Evolutionary conservation across 2,797 vertebrate genomes (phyloP), one percentile per base, ranked within the genome.

Genomic region (Cirrhinus molitorella): DNA sequence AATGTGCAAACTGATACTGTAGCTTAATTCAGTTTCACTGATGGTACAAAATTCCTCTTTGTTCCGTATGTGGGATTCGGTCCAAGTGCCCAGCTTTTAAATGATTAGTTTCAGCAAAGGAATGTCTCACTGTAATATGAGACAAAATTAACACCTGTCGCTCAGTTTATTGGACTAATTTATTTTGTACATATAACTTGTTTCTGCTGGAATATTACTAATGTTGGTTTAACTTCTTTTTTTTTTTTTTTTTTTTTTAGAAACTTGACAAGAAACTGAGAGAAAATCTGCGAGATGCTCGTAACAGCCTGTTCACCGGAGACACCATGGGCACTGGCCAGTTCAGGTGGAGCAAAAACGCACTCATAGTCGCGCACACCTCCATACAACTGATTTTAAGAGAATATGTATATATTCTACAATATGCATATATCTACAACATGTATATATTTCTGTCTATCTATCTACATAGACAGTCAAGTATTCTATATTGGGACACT

Each of bases 191-290:
- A 19, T 73, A 53, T 81, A 47, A 25, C 53, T 34, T 0, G 3
- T 45, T 76, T 67, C 40, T 77, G 45, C 73, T 70, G 37, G 19
- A 70, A 77, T 77, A 78, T 78, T 51, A 55, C 19, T 31, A n/a
- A 65, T 71, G n/a, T 67, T 70, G 53, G 40, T 79, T 51, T 49
- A 17, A 37, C 63, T 4, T 51, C 84, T 86, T 82, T 81, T 34
- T 70, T 83, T 70, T 7, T 83, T n/a, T n/a, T n/a, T 63, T 37
- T 80, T 70, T 7, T 83, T 45, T 84, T 85, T 86, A 99, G 98
- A 99, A 99, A 94, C 91, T 99, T 92, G 98, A 99, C 91, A 99
- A 99, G 92, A 99, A 99, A 91, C 96, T 99, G 34, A 95, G 98
- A 89, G 98, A 99, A 91, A 99, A 99, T 93, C 95, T 99, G 73